Conservation (phyloP, 2,888 invertebrate species). For the Sabatieria punctata region DNA sequence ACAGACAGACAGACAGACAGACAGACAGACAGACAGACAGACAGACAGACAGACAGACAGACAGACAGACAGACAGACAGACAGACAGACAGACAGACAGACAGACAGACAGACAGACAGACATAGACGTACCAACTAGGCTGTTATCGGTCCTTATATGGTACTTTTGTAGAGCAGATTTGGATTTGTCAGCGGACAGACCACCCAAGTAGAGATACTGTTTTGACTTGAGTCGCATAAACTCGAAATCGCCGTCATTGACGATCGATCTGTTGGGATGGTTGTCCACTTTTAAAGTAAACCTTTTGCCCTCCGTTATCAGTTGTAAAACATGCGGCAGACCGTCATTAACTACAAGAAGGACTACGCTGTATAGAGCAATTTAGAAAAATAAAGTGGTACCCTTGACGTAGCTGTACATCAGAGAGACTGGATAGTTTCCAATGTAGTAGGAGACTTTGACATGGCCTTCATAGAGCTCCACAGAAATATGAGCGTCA, state of each 20-base stretch:
- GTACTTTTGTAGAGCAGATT: conserved; percentile 71
- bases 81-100: too few species aligned
- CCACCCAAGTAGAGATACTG: conserved; percentile 82
- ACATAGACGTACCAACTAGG: conserved; percentile 50
- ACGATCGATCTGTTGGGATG: conserved; percentile 76
- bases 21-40: too few species aligned
- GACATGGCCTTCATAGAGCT: conserved; percentile 81
- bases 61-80: too few species aligned
- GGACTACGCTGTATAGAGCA: too few species aligned
- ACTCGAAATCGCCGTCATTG: conserved; percentile 56
- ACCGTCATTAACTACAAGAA: conserved; percentile 55
- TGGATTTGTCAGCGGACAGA: conserved; percentile 58
- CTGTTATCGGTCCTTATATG: conserved; percentile 80
- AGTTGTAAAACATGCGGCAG: conserved; percentile 73
- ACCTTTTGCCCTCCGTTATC: conserved; percentile 75
- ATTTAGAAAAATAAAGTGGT: conserved; percentile 2
- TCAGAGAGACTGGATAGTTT: conserved; percentile 88
- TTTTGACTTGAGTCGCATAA: conserved; percentile 24
- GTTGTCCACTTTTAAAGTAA: conserved; percentile 75
- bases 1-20: too few species aligned
- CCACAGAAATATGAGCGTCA: conserved; percentile 53
- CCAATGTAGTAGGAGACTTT: conserved; percentile 91
- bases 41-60: too few species aligned
- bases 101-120: too few species aligned
- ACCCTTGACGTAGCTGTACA: conserved; percentile 46